Evolutionary conservation across 2,113 vertebrate genomes (phyloP), one percentile per base, ranked within the genome.

Genomic region (Bujurquina vittata): DNA sequence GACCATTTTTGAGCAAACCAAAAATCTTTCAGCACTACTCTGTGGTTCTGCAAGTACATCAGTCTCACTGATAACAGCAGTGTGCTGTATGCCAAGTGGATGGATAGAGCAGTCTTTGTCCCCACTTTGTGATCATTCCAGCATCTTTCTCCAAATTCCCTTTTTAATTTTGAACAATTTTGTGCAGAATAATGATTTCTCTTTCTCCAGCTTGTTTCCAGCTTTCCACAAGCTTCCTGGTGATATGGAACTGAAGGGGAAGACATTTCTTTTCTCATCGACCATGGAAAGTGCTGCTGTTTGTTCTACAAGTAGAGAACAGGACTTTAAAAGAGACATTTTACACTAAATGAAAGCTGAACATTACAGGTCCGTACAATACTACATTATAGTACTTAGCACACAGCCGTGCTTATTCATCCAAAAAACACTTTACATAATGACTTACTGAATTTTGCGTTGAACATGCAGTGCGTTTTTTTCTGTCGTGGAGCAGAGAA

Each of bases 381-480:
- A 55, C 2, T 43, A 35, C 9, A 46, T 55, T 35, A 58, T 43
- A 57, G 22, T 43, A 29, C 22, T 58, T 58, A 43, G 55, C 22
- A 58, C 35, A 58, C 55, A 58, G 55, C 22, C 1, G 3, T 58
- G 22, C 55, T 57, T 75, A 58, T 75, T 58, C 55, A 75, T 37
- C 33, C n/a, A 18, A 20, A 57, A 57, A 43, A 75, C 55, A 75
- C 55, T 58, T 26, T 29, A 33, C 31, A 29, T 72, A 72, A 54
- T 72, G 35, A 75, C 46, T 81, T 54, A 74, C 1, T 85, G 60
- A 62, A 5, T 57, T 37, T 58, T 75, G 31, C 7, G 35, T 81
- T 77, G 31, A 81, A 10, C 20, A 62, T 72, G 54, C 40, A n/a
- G 11, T 12, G 20, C 57, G 15, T 54, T 62, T 59, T 29, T 54